Base-by-base conservation (phyloP, 2,888 invertebrate genomes). In the Stomorhina lunata region DNA sequence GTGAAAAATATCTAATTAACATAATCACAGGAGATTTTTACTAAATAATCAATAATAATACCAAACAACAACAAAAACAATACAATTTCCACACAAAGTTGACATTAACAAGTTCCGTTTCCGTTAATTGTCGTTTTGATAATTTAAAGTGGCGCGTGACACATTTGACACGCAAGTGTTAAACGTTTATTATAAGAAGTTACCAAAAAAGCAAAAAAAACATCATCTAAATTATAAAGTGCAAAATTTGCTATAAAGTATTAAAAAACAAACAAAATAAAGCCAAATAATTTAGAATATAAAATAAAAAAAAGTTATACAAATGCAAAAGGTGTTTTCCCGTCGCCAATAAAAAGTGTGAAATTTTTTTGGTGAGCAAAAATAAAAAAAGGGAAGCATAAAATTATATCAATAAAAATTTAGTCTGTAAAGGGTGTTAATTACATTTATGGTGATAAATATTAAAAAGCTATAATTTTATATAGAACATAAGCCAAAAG, bases 131-230 rank as follows among this genome's bases (percentile, higher is more conserved):
- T 72, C 65, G 40, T 25, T 66, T 75, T 57, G 71, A 82, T 71
- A 65, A 76, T 81, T 79, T 77, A 73, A 27, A 78, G 84, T 83
- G 82, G 81, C 84, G 83, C 71, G 83, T 85, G 85, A 84, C 84
- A 84, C 69, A 78, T 85, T 85, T 85, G 83, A 83, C 85, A 85
- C 77, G 83, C 85, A 84, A 78, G 85, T 85, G 85, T 83, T 85
- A 85, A 85, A 83, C 82, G 77, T 57, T 81, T 68, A 53, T 63
- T 65, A 73, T 69, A 72, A 81, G 71, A 68, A 76, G 80, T 66
- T 66, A 37, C 40, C 40, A 71, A 66, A 63, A 68, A 61, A 71
- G 20, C 12, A 48, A 37, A 68, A 55, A 34, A 65, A 53, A 71
- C 48, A 65, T 65, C 25, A 75, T 27, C 55, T 72, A 68, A 69